Base-by-base conservation (phyloP, 2,797 vertebrate species). In the Borostomias antarcticus region DNA sequence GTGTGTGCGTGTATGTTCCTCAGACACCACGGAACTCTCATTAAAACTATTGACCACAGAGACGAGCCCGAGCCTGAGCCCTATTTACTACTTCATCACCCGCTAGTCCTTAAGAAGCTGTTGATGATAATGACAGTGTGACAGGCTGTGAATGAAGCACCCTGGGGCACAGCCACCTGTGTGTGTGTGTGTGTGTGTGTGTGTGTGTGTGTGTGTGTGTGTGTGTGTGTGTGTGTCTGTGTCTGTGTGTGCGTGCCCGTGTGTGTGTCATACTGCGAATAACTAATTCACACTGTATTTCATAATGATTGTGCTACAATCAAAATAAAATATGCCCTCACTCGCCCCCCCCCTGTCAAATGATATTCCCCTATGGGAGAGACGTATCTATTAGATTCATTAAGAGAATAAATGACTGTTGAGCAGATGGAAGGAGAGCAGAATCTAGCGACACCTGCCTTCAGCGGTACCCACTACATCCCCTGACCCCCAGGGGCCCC, bases 371-470 rank as follows among this genome's bases (percentile, higher is more conserved):
- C 90, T 90, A 79, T 79, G 74, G 74, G 75, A 76, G 72, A 72
- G 71, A 86, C 85, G 83, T 86, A 82, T 90, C 86, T 89, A 88
- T 91, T 86, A 89, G 84, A 79, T 87, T 91, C 88, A 91, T 91
- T 92, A 90, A 76, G 77, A 78, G 80, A 84, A 88, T 87, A 84
- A 87, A 87, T 79, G 81, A 91, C 87, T 80, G 85, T 80, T 81
- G 66, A 85, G 77, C 87, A 88, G 86, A 88, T 86, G 82, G 83
- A 85, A 72, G 68, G 64, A 7, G 9, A 13, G 29, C 26, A 4
- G 10, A 23, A 17, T 30, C 4, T 19, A 59, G 68, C 82, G 87
- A 82, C 82, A 88, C 83, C 88, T 83, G 86, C 89, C n/a, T n/a
- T n/a, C n/a, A n/a, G n/a, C n/a, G n/a, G n/a, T n/a, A n/a, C n/a